Evolutionary conservation across 2,797 vertebrate genomes (phyloP), one percentile per base, ranked within the genome.

Genomic region (Knipowitschia caucasica): DNA sequence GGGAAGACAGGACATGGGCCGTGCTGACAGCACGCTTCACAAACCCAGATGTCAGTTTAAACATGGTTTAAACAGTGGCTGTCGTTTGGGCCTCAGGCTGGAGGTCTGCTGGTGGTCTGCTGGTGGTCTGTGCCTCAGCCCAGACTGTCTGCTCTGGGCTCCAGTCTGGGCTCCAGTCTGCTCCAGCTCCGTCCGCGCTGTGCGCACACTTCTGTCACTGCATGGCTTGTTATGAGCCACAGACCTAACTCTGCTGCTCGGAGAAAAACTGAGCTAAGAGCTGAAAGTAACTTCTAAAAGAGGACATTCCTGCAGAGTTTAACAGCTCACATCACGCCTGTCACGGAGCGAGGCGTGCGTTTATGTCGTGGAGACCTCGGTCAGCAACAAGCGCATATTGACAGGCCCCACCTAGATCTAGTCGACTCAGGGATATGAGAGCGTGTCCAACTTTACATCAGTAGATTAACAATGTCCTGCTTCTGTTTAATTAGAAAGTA

Each of bases 391-490:
- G 57, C 65, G 62, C 56, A 52, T 73, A 73, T 63, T 78, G 75
- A 77, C 77, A 82, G 72, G 78, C 84, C 82, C 71, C 82, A 79
- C 84, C 82, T 82, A 78, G 74, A 69, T 73, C 45, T 70, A 62
- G 51, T 67, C 56, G 71, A 68, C 51, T 66, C 64, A 66, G 73
- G 77, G 62, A 50, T 70, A 38, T 62, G 56, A 55, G 34, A 33
- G 7, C 51, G 50, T 51, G 58, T 60, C 25, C 51, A 78, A 58
- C 63, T 81, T 80, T 53, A 77, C 71, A 68, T 57, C 47, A 71
- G 56, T n/a, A 60, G 59, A 67, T 73, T 64, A 70, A 66, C 55
- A 63, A 24, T 36, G 18, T 34, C 51, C 23, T 75, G 59, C 60
- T 6, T 67, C 65, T 24, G 8, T 7, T 0, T 5, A 50, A 7